phyloP scores from a whole-genome alignment of 2,797 vertebrate species.

The Sebastes jordani region DNA sequence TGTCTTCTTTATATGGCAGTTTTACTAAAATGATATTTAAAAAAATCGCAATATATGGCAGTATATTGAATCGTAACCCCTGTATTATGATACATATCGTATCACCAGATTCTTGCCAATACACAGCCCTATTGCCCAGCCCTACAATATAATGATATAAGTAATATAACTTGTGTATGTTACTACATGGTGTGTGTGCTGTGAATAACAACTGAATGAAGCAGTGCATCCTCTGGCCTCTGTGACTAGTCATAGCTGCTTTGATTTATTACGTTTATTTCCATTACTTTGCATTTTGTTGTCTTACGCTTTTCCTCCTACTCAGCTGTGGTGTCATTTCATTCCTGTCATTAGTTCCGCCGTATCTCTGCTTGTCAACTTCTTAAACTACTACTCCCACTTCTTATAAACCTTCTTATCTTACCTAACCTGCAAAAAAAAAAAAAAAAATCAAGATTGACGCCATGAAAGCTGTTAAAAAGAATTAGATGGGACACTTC shows the following conservation, averaged over 20 bases:
- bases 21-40: too few relatives aligned
- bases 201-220: background rate
- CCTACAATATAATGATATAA: background rate
- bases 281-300: background rate
- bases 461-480: conserved; percentile 16
- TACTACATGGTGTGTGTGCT: background rate
- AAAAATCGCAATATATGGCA: too few relatives aligned
- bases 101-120: too few relatives aligned
- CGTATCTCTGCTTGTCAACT: background rate
- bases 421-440: background rate
- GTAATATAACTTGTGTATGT: background rate
- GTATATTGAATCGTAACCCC: too few relatives aligned
- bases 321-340: background rate
- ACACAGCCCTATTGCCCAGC: too few relatives aligned
- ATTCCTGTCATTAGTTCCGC: background rate
- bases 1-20: too few relatives aligned
- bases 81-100: too few relatives aligned
- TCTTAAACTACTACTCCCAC: background rate
- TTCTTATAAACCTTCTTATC: background rate
- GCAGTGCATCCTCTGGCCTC: background rate
- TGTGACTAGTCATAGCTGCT: background rate
- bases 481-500: conserved; percentile 12
- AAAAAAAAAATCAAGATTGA: background rate
- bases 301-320: background rate
- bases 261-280: background rate